A percentile compares a stretch with the other conserved stretches of the same genome.
Evolutionary conservation across 2,113 vertebrate species (phyloP).

Genomic region (Eurystomus gularis): DNA sequence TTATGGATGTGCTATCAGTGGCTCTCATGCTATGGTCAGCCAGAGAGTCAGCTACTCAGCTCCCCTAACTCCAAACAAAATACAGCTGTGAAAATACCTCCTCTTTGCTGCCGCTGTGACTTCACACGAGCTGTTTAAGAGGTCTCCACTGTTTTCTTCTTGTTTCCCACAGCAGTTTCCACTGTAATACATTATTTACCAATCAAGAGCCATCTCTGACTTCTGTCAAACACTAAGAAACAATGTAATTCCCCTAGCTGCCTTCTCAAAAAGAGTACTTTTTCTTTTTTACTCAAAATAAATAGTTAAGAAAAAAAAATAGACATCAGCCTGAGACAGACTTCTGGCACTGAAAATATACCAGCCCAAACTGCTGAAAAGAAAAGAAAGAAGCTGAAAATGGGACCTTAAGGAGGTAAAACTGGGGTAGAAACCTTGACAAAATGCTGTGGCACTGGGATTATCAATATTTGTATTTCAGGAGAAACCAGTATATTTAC

Average conservation of each 20-base stretch:
- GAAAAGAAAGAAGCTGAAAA: neutral
- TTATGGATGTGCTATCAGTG: neutral
- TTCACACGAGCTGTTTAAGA: constrained; percentile 21
- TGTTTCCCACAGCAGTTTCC: constrained; percentile 27
- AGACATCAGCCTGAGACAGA: neutral
- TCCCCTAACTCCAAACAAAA: constrained; percentile 54
- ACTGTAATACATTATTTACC: constrained; percentile 30
- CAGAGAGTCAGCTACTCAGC: constrained; percentile 22
- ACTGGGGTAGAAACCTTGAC: neutral
- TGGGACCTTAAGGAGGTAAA: neutral
- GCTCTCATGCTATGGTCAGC: constrained; percentile 12
- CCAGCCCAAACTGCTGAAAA: neutral
- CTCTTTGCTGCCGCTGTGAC: neutral
- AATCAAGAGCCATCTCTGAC: neutral
- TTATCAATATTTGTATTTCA: neutral
- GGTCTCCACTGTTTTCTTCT: constrained; percentile 45
- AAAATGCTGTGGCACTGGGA: neutral
- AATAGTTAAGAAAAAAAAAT: neutral
- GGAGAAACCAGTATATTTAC: neutral
- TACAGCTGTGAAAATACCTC: constrained; percentile 62
- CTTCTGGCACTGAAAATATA: neutral
- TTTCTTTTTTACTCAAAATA: neutral
- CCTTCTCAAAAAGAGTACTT: neutral
- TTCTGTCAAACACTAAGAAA: neutral
- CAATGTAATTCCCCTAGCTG: neutral